Evolutionary conservation across 1,140 invertebrate genomes (phyloP).

Genomic region (Drosophila dunni): DNA sequence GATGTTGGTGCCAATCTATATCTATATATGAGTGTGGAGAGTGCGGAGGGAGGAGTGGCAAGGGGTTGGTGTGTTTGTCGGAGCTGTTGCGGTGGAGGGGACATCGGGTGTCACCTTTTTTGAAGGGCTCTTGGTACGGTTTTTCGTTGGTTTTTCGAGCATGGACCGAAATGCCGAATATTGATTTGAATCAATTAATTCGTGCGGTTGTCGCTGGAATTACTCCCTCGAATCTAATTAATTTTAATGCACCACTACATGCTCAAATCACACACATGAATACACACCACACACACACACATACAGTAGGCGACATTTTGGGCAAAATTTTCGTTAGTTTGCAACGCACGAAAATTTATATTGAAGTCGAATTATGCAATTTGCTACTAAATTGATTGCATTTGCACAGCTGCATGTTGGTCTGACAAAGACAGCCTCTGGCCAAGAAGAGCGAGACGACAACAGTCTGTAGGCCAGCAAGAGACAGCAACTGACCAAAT

Average conservation of each 20-base stretch:
- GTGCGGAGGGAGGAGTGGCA: neutral
- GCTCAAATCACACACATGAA: conserved; percentile 47
- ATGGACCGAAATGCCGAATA: conserved; percentile 79
- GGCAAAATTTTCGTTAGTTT: conserved; percentile 77
- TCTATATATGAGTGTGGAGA: too few relatives aligned
- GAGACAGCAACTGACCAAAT: neutral
- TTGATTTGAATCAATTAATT: conserved; percentile 85
- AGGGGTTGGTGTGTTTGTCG: conserved; percentile 26
- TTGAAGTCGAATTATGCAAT: conserved; percentile 83
- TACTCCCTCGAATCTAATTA: conserved; percentile 85
- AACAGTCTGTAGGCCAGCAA: neutral
- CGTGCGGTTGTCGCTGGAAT: conserved; percentile 84
- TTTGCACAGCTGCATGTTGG: conserved; percentile 67
- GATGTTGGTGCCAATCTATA: neutral
- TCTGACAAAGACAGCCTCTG: conserved; percentile 15
- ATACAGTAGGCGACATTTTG: conserved; percentile 69
- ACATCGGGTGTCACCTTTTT: conserved; percentile 39
- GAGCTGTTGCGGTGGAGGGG: conserved; percentile 31
- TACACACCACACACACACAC: conserved; percentile 23
- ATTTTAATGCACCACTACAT: conserved; percentile 84
- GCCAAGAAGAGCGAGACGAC: neutral
- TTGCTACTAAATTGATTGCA: conserved; percentile 83
- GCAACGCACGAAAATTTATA: conserved; percentile 74
- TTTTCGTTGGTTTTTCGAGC: conserved; percentile 53
- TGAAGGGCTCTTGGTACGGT: conserved; percentile 41